phyloP scores from a whole-genome alignment of 2,888 invertebrate genomes.

The Dioctria rufipes region DNA sequence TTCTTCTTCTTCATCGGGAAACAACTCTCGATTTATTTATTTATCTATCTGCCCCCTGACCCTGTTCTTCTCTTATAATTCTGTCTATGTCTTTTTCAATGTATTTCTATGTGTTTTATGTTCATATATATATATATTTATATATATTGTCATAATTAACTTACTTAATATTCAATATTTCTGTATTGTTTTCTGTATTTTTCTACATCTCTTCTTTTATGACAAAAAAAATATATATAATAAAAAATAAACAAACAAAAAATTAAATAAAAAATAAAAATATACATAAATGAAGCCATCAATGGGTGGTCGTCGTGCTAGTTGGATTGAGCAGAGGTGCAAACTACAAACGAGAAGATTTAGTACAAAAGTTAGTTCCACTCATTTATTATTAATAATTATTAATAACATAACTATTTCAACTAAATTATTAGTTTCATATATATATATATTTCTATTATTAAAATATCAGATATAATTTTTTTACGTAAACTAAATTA shows the following conservation, averaged over 20 bases:
- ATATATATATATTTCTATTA: conserved; percentile 3
- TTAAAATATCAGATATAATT: neutral
- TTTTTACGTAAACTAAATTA: conserved; percentile 5
- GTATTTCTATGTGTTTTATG: neutral
- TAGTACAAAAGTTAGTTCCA: conserved; percentile 72
- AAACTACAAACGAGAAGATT: conserved; percentile 72
- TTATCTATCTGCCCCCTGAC: neutral
- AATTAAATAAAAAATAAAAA: too few relatives aligned
- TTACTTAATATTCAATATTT: conserved; percentile 26
- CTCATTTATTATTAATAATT: conserved; percentile 28
- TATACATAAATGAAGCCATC: conserved; percentile 66
- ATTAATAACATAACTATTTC: neutral
- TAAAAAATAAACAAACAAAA: conserved; percentile 54
- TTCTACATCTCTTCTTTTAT: conserved; percentile 51
- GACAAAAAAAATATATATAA: conserved; percentile 42
- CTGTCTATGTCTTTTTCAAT: conserved; percentile 34
- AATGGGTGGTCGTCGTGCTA: conserved; percentile 71
- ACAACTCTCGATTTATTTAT: neutral
- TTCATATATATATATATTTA: neutral
- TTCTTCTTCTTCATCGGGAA: neutral
- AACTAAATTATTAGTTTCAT: conserved; percentile 12
- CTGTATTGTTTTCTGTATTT: conserved; percentile 54
- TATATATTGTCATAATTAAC: conserved; percentile 1
- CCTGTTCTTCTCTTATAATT: conserved; percentile 9
- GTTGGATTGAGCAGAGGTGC: conserved; percentile 72